phyloP scores from a whole-genome alignment of 1,140 invertebrate species.

The Subanguina moxae region DNA sequence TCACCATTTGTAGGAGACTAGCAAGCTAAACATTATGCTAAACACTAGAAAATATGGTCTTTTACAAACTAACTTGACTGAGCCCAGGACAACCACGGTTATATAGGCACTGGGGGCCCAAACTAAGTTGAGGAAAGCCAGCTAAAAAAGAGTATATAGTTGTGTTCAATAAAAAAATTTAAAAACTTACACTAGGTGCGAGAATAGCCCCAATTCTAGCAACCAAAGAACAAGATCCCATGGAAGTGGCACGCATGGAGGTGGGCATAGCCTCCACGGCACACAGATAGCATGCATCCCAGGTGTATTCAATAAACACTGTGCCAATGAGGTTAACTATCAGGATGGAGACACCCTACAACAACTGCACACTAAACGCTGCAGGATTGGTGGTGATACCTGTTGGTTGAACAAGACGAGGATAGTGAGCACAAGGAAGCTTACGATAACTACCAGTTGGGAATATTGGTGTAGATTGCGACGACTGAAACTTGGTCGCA shows the following conservation, averaged over 20 bases:
- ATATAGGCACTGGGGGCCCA: conserved; percentile 57
- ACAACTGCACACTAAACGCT: conserved; percentile 3
- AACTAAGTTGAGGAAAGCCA: conserved; percentile 49
- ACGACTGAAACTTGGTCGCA: conserved; percentile 42
- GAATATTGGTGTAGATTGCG: conserved; percentile 52
- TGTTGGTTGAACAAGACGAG: conserved; percentile 40
- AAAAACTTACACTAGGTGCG: conserved; percentile 45
- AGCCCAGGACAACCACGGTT: conserved; percentile 48
- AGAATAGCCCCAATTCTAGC: conserved; percentile 54
- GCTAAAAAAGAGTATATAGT: conserved; percentile 27
- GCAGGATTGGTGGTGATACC: conserved; percentile 11
- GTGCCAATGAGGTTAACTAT: conserved; percentile 53
- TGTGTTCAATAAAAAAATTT: background rate
- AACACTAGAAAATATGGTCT: too few relatives aligned
- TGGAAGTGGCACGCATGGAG: conserved; percentile 19
- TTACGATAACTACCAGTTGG: conserved; percentile 50
- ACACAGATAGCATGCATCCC: conserved; percentile 57
- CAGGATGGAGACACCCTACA: conserved; percentile 39
- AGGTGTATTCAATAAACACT: conserved; percentile 57
- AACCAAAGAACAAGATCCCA: conserved; percentile 48
- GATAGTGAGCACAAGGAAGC: conserved; percentile 49
- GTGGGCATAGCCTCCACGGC: conserved; percentile 22
- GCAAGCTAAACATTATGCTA: conserved; percentile 41
- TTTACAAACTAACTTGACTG: too few relatives aligned
- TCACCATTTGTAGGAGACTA: conserved; percentile 53